Conservation (phyloP, 2,888 invertebrate species). For the Dorcus hopei region DNA sequence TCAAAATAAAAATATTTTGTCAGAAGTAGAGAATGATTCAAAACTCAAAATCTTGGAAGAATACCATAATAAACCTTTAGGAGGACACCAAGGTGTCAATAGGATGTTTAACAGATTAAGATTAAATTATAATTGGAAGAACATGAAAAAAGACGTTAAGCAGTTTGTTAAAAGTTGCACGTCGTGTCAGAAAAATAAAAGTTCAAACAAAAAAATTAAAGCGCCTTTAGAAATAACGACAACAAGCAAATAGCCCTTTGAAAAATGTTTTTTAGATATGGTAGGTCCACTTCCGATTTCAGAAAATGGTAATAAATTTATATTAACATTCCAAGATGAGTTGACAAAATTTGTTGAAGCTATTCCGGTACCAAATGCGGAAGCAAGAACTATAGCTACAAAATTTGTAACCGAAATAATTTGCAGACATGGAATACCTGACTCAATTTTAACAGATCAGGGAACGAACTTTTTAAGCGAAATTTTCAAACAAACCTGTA, state of each 20-base stretch:
- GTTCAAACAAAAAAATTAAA: slow-evolving; percentile 30
- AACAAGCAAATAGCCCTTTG: slow-evolving; percentile 32
- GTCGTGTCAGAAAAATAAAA: slow-evolving; percentile 11
- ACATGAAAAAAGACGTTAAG: slow-evolving; percentile 17
- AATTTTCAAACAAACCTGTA: slow-evolving; percentile 30
- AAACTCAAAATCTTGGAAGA: slow-evolving; percentile 10
- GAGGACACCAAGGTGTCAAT: slow-evolving; percentile 13
- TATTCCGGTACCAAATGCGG: slow-evolving; percentile 33
- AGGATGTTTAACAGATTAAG: slow-evolving; percentile 12
- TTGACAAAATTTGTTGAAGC: slow-evolving; percentile 36
- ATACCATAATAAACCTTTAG: slow-evolving; percentile 9
- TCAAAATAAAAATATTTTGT: not conserved
- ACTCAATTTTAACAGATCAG: slow-evolving; percentile 32
- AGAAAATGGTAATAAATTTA: slow-evolving; percentile 28
- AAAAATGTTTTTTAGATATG: slow-evolving; percentile 34
- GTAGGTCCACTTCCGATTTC: slow-evolving; percentile 33
- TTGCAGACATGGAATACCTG: slow-evolving; percentile 31
- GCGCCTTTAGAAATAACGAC: slow-evolving; percentile 37
- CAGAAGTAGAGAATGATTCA: not conserved
- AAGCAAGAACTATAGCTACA: slow-evolving; percentile 33
- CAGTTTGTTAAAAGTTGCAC: slow-evolving; percentile 16
- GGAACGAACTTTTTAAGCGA: slow-evolving; percentile 32
- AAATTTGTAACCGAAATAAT: slow-evolving; percentile 26
- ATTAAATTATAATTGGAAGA: slow-evolving; percentile 16
- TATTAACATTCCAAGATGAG: slow-evolving; percentile 35